Base-by-base conservation (phyloP, 2,888 invertebrate genomes). In the Drosophila ustulata region DNA sequence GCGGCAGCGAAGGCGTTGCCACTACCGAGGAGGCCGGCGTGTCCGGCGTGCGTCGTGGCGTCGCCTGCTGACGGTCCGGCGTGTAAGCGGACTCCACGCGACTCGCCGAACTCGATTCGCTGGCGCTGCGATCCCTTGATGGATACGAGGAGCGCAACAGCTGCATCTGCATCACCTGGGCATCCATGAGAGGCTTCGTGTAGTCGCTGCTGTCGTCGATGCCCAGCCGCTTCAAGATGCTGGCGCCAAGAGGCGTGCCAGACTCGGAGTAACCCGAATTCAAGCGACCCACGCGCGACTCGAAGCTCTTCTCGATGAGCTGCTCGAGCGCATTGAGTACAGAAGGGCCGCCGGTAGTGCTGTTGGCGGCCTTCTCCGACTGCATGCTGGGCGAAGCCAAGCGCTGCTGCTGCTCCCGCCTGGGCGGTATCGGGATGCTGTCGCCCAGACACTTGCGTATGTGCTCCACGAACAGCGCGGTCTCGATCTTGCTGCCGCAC, bases 291-390 rank as follows among this genome's bases (percentile, higher is more conserved):
- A 96, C 95, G 62, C 97, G 94, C 4, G 97, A 97, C 91, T 98
- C 98, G 91, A 99, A 99, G 93, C 98, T 98, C 92, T 98, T 98
- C 91, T 98, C 98, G 91, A 99, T 98, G 85, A 99, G 94, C 91
- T 98, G 98, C 92, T 99, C 98, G 91, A 99, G 97, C 55, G 98
- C 98, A 91, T 98, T 98, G 52, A 99, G 93, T 52, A 98, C 98
- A 2, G 98, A 98, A 9, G 97, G 97, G 1, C 72, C 34, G 28
- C 95, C 94, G 30, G 39, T 18, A 3, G 11, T 57, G 3, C 18
- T 37, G 1, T 30, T 3, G 7, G 18, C 18, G 26, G 95, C 71
- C 93, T 93, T 82, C 5, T 75, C 88, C 5, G 94, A 93, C 32
- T 32, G 32, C 23, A 94, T 93, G 76, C 94, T 90, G 56, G 95